Conservation (phyloP, 1,140 invertebrate species). For the Drosophila oshimai region DNA sequence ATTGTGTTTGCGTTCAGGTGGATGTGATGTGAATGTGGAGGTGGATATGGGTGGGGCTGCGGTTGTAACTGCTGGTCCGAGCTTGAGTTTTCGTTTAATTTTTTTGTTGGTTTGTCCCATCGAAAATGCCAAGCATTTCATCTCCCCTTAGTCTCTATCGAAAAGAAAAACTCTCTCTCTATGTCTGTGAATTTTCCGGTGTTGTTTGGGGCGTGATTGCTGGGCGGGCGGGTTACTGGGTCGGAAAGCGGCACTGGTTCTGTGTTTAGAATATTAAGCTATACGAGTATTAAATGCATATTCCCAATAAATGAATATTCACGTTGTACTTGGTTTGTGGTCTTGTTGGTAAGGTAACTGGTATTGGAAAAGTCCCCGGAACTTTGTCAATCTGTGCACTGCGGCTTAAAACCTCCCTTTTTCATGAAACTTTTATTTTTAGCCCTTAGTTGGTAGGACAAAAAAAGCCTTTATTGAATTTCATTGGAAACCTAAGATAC, state of each 20-base stretch:
- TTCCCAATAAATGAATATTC: constrained; percentile 37
- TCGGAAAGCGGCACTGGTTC: constrained; percentile 65
- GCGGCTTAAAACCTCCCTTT: not conserved
- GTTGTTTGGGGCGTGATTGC: constrained; percentile 32
- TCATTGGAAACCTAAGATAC: not conserved
- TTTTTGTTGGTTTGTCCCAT: constrained; percentile 33
- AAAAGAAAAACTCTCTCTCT: not conserved
- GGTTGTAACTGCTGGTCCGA: constrained; percentile 6
- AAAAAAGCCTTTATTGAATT: not conserved
- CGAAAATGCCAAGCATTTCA: constrained; percentile 65
- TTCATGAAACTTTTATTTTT: not conserved
- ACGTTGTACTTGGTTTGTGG: constrained; percentile 7
- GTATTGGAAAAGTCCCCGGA: not conserved
- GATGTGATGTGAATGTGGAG: constrained; percentile 5
- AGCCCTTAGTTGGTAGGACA: not conserved
- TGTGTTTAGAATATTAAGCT: constrained; percentile 23
- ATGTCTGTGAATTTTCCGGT: constrained; percentile 31
- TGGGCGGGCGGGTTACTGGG: constrained; percentile 49
- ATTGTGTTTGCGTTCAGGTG: not conserved
- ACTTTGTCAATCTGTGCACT: not conserved
- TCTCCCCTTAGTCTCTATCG: not conserved
- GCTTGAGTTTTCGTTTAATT: not conserved
- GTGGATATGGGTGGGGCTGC: not conserved
- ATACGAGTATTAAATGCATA: constrained; percentile 32
- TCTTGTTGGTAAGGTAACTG: not conserved